Evolutionary conservation across 2,888 invertebrate species (phyloP), one percentile per base, ranked within the genome.

Genomic region (Synanthedon vespiformis): DNA sequence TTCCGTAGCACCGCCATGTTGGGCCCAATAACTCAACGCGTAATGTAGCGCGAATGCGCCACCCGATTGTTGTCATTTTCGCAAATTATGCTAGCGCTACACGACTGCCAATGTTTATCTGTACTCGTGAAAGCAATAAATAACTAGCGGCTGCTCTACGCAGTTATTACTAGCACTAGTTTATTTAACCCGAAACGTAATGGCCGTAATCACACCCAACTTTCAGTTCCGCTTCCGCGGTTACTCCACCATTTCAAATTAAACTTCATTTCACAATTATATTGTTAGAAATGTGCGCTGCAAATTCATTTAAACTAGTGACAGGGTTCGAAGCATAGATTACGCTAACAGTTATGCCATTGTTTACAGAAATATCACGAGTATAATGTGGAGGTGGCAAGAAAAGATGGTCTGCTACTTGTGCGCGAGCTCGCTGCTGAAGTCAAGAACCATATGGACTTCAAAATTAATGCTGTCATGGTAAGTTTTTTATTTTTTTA

Each of bases 381-480:
- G 62, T 90, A 90, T 71, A 92, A 93, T 61, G 92, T 94, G 57
- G 91, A 92, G 65, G 94, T 96, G 55, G 90, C 90, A 52, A 91
- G 94, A 59, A 95, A 95, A 74, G 96, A 97, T 71, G 95, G 96
- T 8, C 88, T 95, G 58, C 89, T 95, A 57, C 88, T 97, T 62
- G 93, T 96, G 55, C 90, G 95, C 50, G 95, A 97, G 78, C 92
- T 96, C 89, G 95, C 95, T 11, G 91, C 92, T 0, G 96, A 97
- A 82, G 95, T 97, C 53, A 95, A 96, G 80, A 95, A 95, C 77
- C 95, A 96, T 90, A 94, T 96, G 93, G 95, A 95, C 75, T 95
- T 95, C 83, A 95, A 96, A 85, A 94, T 93, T 82, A 94, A 94
- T 74, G 94, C 96, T 40, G 95, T 96, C 53, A 94, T 95, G 94